Conservation (phyloP, 2,888 invertebrate species). For the Hecatera dysodea region DNA sequence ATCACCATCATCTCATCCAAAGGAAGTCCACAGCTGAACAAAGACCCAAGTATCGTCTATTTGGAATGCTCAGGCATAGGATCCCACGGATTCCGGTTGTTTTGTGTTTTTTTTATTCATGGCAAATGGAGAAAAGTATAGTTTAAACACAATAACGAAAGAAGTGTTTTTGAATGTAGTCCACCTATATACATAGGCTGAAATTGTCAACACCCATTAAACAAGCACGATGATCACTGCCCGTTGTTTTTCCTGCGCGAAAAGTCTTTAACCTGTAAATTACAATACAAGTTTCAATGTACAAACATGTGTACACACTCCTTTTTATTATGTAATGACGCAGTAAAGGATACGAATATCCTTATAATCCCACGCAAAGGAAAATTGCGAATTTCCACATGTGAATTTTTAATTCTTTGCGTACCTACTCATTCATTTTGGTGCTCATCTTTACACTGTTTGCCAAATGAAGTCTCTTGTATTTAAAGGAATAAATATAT, state of each 20-base stretch:
- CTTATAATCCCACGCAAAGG: conserved; percentile 22
- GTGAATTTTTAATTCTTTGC: conserved; percentile 34
- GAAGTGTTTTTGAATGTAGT: no score
- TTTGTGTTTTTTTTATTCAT: background rate
- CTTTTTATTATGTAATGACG: background rate
- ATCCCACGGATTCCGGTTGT: background rate
- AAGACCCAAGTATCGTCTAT: no score
- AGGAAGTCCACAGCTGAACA: no score
- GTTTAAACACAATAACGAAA: no score
- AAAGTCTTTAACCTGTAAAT: no score
- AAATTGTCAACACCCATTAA: background rate
- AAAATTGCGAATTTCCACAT: conserved; percentile 23
- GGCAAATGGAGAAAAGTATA: background rate
- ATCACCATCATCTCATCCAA: no score
- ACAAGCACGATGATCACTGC: background rate
- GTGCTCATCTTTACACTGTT: conserved; percentile 29
- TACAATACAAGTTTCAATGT: background rate
- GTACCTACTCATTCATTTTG: conserved; percentile 22
- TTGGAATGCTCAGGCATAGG: no score
- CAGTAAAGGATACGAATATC: conserved; percentile 1
- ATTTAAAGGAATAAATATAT: conserved; percentile 28
- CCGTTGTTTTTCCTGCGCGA: background rate
- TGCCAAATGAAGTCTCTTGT: conserved; percentile 18
- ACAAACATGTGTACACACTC: background rate
- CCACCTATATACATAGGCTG: background rate